Conservation (phyloP, 2,113 vertebrate genomes). For the Aldabrachelys gigantea region DNA sequence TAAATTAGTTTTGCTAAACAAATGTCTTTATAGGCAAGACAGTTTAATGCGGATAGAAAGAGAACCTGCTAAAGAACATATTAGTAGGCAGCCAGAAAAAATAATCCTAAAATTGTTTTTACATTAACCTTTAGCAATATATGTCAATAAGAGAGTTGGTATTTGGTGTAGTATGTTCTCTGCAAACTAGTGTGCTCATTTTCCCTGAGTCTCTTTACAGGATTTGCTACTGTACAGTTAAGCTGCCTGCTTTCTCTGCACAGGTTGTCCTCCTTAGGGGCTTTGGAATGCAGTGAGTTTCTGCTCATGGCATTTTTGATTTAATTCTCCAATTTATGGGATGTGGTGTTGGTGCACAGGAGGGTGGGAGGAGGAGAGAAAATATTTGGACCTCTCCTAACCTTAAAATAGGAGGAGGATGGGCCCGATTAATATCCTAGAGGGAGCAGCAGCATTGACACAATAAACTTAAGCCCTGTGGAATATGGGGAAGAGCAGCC, state of each 20-base stretch:
- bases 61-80: not conserved
- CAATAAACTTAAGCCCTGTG: not conserved
- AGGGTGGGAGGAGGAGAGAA: too few relatives aligned
- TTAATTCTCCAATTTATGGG: too few relatives aligned
- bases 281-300: not conserved
- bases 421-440: fast-evolving
- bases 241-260: not conserved
- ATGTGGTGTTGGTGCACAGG: too few relatives aligned
- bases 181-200: not conserved
- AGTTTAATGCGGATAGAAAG: not conserved
- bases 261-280: not conserved
- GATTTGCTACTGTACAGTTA: not conserved
- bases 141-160: not conserved
- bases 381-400: not conserved
- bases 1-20: not conserved
- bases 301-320: fast-evolving
- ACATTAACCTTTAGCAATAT: not conserved
- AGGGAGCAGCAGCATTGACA: fast-evolving
- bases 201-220: not conserved
- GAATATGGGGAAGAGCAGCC: not conserved
- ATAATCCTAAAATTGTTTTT: not conserved
- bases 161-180: not conserved
- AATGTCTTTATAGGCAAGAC: not conserved
- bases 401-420: not conserved
- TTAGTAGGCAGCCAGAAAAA: not conserved